Evolutionary conservation across 2,797 vertebrate species (phyloP).

Genomic region (Acrocephalus scirpaceus): DNA sequence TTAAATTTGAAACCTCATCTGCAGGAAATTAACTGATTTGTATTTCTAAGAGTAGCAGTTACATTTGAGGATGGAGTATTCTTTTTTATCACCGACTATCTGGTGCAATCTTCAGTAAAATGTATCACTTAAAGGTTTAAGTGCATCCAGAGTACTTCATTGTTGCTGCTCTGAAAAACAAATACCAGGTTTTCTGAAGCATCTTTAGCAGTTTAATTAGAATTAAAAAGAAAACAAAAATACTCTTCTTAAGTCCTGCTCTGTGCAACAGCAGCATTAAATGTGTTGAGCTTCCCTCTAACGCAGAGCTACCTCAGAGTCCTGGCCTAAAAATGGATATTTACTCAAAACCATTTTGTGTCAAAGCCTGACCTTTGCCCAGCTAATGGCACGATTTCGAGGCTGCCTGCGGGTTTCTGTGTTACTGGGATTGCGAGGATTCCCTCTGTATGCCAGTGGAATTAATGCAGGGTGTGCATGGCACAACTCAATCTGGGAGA

Average conservation of each 20-base stretch:
- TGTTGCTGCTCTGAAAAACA: neutral
- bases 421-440: neutral
- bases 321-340: neutral
- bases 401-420: neutral
- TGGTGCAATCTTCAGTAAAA: neutral
- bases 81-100: neutral
- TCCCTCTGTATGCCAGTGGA: neutral
- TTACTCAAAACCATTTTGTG: neutral
- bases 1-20: neutral
- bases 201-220: neutral
- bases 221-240: neutral
- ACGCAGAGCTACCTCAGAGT: neutral
- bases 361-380: conserved; percentile 14
- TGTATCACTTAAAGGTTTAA: neutral
- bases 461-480: fast-evolving
- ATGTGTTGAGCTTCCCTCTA: neutral
- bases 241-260: neutral
- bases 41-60: neutral
- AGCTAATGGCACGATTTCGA: neutral
- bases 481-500: neutral
- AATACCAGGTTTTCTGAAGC: neutral
- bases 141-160: neutral
- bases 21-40: neutral
- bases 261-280: neutral
- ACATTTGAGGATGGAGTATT: neutral